A percentile compares a stretch with the other conserved stretches of the same genome.
Conservation (phyloP, 2,113 vertebrate genomes). For the Rallus limicola region DNA sequence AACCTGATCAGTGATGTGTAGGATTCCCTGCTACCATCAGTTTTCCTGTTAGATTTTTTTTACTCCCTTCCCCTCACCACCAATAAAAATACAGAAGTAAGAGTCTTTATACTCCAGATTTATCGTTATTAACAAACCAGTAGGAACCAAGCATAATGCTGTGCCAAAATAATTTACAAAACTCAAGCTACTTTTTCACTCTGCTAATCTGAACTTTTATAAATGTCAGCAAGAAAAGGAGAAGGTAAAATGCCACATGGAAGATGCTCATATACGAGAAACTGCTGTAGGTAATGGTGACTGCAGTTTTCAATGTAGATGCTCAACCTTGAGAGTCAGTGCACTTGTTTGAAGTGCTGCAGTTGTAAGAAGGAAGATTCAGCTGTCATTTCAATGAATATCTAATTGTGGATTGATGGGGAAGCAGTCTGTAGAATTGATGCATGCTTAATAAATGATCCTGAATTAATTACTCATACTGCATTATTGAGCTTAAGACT, state of each 20-base stretch:
- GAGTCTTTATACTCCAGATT: neutral
- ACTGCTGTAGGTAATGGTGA: neutral
- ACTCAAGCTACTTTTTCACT: slow-evolving; percentile 30
- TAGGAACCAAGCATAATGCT: slow-evolving; percentile 16
- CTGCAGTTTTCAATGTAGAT: neutral
- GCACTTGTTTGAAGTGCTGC: neutral
- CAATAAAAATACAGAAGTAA: neutral
- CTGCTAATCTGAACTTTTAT: slow-evolving; percentile 43
- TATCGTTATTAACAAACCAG: neutral
- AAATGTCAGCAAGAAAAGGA: slow-evolving; percentile 38
- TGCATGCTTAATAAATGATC: neutral
- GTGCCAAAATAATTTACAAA: slow-evolving; percentile 10
- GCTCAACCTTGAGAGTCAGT: neutral
- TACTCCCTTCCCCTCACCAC: neutral
- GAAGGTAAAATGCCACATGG: slow-evolving; percentile 41
- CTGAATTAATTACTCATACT: neutral
- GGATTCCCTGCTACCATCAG: neutral
- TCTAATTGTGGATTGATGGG: neutral
- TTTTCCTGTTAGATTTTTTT: neutral
- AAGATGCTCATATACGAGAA: slow-evolving; percentile 8
- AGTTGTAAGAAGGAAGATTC: neutral
- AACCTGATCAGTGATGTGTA: neutral
- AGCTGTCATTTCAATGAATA: slow-evolving; percentile 11
- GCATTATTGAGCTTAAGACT: neutral
- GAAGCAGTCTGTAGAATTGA: neutral